phyloP scores from a whole-genome alignment of 2,113 vertebrate species.

The Plecotus auritus region DNA sequence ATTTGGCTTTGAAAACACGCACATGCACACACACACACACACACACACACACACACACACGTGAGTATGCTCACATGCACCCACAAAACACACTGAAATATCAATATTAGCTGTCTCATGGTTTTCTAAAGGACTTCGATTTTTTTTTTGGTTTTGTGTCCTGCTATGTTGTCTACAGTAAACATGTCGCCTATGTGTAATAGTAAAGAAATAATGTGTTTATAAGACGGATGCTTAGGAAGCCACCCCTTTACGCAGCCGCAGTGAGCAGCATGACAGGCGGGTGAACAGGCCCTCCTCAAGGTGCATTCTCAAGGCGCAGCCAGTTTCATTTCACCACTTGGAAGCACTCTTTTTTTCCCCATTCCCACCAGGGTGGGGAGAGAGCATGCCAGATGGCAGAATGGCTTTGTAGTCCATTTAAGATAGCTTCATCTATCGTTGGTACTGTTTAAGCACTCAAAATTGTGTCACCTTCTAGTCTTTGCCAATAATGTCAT shows the following conservation, averaged over 20 bases:
- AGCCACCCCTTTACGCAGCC: not conserved
- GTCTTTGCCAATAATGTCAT: conserved; percentile 73
- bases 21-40: not conserved
- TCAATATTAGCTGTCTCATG: not conserved
- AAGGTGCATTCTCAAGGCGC: rapidly evolving
- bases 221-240: not conserved
- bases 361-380: not conserved
- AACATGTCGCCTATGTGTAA: not conserved
- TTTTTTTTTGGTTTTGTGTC: not conserved
- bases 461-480: conserved; percentile 61
- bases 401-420: conserved; percentile 42
- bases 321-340: not conserved
- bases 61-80: not conserved
- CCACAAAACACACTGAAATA: not conserved
- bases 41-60: no score
- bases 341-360: not conserved
- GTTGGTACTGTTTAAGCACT: conserved; percentile 45
- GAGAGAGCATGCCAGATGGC: not conserved
- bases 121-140: not conserved
- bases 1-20: not conserved
- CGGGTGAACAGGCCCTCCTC: not conserved
- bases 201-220: not conserved
- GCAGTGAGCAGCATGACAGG: not conserved
- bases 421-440: conserved; percentile 50
- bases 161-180: not conserved